These are phyloP conservation scores for Mellivora capensis DNA, from an alignment of 2,113 vertebrate species.

Conservation along the genomic window DNA sequence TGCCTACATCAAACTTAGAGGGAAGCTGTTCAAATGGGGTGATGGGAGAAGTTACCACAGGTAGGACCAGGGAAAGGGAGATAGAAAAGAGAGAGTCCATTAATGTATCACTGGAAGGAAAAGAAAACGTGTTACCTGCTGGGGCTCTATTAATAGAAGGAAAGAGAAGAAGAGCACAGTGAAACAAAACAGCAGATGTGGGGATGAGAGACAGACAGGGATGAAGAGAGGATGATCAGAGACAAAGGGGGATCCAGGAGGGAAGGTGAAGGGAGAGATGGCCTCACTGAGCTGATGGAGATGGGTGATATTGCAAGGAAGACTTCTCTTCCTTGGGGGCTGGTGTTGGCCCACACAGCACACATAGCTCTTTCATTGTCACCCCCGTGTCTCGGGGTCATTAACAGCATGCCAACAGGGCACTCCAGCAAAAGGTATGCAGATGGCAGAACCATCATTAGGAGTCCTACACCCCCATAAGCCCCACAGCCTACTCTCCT, in stretches of 20 bases:
- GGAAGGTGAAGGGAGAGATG: neutral
- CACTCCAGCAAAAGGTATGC: neutral
- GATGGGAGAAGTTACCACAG: neutral
- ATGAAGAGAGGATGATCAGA: neutral
- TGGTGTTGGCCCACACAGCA: fast-evolving
- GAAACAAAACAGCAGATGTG: neutral
- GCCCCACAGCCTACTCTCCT: neutral
- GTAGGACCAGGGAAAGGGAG: neutral
- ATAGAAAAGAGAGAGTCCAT: neutral
- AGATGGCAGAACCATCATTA: neutral
- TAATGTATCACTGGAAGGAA: neutral
- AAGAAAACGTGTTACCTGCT: neutral
- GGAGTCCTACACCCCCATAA: neutral
- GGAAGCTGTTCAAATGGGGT: neutral
- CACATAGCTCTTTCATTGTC: neutral
- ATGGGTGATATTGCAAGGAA: neutral
- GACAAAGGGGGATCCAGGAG: neutral
- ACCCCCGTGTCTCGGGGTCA: neutral
- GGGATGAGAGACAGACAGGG: neutral
- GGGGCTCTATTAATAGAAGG: neutral
- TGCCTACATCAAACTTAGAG: too few relatives aligned
- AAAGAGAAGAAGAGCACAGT: neutral
- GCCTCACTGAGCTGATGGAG: too few relatives aligned
- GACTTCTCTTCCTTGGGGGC: fast-evolving
- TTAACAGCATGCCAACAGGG: neutral